Base-by-base conservation (phyloP, 1,140 invertebrate genomes). In the Globodera rostochiensis region DNA sequence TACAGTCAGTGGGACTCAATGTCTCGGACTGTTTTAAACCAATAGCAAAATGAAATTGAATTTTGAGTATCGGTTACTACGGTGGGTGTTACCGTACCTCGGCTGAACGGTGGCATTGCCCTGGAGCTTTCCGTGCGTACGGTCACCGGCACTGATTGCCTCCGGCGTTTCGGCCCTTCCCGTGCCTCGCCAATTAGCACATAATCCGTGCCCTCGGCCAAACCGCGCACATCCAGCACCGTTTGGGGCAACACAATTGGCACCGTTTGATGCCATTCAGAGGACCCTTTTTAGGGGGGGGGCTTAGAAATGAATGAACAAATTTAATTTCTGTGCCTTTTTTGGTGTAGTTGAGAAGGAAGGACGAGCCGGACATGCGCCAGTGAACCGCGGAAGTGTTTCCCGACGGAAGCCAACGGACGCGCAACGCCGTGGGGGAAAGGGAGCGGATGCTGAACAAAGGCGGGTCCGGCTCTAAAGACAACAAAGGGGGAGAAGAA, bases 291-390 rank as follows among this genome's bases (percentile, higher is more conserved):
- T 74, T 82, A 81, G 45, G 47, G 49, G 74, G 6, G 64, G 36
- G 21, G 46, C n/a, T 4, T 21, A 80, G 25, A n/a, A n/a, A 75
- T 15, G n/a, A 80, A 25, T 25, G n/a, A 80, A 70, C 73, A 45
- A 36, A 77, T 25, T 80, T 4, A 71, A 73, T 80, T 53, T 25
- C 0, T 2, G 13, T 60, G 82, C 84, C 79, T 81, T 80, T 77
- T 77, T 77, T 81, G 46, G 84, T 83, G 75, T 87, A 89, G 73
- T 89, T 87, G 9, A 89, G 77, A 74, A 84, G 83, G 74, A 89
- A 89, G 9, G 88, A 82, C 9, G 88, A 71, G 46, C 88, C 88
- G 50, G 87, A 82, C 86, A 89, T 87, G 66, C 76, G 73, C 82
- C 86, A 86, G 7, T 66, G 25, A 19, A 0, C 46, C 15, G 15